These are phyloP conservation scores for Ichneumoninae sp. DNA, from an alignment of 2,888 invertebrate genomes.

Conservation along the genomic window DNA sequence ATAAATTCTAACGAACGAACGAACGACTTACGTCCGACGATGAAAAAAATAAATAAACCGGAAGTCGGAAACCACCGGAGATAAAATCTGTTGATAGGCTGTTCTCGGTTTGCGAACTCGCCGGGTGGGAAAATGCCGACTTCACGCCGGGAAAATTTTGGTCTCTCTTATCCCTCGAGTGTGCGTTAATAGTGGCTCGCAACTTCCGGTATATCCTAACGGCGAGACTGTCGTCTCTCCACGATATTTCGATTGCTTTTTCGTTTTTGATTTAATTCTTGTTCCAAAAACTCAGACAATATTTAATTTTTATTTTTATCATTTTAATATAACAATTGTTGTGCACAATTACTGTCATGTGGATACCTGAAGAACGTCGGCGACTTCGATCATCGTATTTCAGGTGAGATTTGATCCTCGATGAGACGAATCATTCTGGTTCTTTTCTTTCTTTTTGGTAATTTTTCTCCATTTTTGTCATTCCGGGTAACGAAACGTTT, in stretches of 20 bases:
- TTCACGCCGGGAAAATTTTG: constrained; percentile 24
- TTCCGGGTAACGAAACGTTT: constrained; percentile 27
- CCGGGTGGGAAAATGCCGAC: constrained; percentile 72
- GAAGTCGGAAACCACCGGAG: constrained; percentile 3
- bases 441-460: not conserved
- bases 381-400: constrained; percentile 34
- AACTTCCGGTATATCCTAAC: not conserved
- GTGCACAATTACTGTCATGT: constrained; percentile 66
- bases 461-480: not conserved
- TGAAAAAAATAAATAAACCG: not conserved
- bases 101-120: constrained; percentile 71
- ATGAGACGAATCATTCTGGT: not conserved
- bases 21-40: not conserved
- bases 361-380: constrained; percentile 71
- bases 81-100: constrained; percentile 67
- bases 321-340: constrained; percentile 23
- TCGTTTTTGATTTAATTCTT: not conserved
- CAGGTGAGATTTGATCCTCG: constrained; percentile 56
- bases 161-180: constrained; percentile 31
- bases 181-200: constrained; percentile 13
- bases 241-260: not conserved
- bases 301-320: constrained; percentile 12
- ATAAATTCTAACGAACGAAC: not conserved
- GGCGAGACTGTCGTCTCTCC: not conserved
- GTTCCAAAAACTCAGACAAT: constrained; percentile 6